Evolutionary conservation across 2,113 vertebrate genomes (phyloP).

Genomic region (Ascaphus truei): DNA sequence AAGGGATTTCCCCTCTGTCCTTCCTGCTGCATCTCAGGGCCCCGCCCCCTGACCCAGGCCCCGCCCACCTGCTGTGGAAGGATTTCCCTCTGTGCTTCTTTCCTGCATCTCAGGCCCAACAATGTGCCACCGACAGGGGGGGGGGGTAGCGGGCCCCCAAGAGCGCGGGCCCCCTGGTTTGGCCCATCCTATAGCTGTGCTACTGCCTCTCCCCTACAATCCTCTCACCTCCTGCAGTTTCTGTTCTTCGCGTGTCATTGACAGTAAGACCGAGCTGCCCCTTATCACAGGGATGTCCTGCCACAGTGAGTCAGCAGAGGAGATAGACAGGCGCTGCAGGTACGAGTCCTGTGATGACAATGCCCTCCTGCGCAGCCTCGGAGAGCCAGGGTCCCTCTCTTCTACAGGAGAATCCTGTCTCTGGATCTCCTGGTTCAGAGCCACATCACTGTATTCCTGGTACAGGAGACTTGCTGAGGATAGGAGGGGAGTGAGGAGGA

Average conservation of each 20-base stretch:
- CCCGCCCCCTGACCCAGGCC: no score
- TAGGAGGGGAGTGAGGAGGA: rapidly evolving
- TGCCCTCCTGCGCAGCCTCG: constrained; percentile 49
- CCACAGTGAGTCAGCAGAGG: constrained; percentile 77
- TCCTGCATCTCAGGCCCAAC: no score
- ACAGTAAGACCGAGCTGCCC: constrained; percentile 66
- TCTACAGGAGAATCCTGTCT: constrained; percentile 70
- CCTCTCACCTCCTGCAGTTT: constrained; percentile 91
- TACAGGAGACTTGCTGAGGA: constrained; percentile 80
- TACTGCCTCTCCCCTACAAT: no score
- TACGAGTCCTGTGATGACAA: constrained; percentile 62
- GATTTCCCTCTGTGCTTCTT: no score
- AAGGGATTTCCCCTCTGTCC: no score
- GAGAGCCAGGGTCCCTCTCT: constrained; percentile 51
- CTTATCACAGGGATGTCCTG: constrained; percentile 82
- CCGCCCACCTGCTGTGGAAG: no score
- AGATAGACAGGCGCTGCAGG: constrained; percentile 72
- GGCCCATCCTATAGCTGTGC: no score
- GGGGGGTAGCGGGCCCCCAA: no score
- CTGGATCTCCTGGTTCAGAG: constrained; percentile 85
- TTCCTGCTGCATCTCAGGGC: no score
- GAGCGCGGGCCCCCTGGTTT: no score
- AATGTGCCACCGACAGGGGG: no score
- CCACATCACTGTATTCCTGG: constrained; percentile 89
- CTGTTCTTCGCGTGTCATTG: constrained; percentile 75